Base-by-base conservation (phyloP, 2,797 vertebrate genomes). In the Poeciliopsis turneri region DNA sequence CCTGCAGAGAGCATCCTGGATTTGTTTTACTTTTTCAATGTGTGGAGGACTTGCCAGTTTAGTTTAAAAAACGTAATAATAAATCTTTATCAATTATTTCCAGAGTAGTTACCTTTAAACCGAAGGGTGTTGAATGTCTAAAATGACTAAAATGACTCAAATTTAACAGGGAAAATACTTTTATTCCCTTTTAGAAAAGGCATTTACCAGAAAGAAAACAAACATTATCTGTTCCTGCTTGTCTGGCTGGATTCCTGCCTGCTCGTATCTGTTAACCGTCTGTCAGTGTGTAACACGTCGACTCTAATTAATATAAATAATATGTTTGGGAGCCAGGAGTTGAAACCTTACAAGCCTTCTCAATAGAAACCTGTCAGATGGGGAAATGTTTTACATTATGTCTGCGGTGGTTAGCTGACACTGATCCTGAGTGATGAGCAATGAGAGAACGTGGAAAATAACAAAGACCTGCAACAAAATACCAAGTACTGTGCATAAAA, bases 291-390 rank as follows among this genome's bases (percentile, higher is more conserved):
- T 86, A 57, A 78, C 77, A 77, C 53, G 73, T 3, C 78, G 46
- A 64, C 74, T 69, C 81, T 85, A 83, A 88, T 90, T 81, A 72
- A 68, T 72, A 28, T 71, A 80, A 81, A 80, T 79, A 84, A 20
- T 81, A 59, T 49, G 78, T 73, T 78, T 85, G 78, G 57, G 57
- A 72, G 87, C 83, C 72, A 72, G 59, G 70, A 83, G 76, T n/a
- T 75, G 79, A 86, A 81, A 79, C 43, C 15, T 78, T 49, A 78
- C 66, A 81, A 39, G 77, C 33, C 73, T 51, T 47, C 69, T 78
- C 78, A 84, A 75, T 30, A 78, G 49, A 57, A 66, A 80, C 3
- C 76, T 88, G 86, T 90, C 85, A 84, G 80, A 2, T 47, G 20
- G 45, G 81, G 78, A 71, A 16, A 47, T 80, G 79, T 89, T 84